These are phyloP conservation scores for Tineola bisselliella DNA, from an alignment of 2,888 invertebrate genomes.

Conservation along the genomic window DNA sequence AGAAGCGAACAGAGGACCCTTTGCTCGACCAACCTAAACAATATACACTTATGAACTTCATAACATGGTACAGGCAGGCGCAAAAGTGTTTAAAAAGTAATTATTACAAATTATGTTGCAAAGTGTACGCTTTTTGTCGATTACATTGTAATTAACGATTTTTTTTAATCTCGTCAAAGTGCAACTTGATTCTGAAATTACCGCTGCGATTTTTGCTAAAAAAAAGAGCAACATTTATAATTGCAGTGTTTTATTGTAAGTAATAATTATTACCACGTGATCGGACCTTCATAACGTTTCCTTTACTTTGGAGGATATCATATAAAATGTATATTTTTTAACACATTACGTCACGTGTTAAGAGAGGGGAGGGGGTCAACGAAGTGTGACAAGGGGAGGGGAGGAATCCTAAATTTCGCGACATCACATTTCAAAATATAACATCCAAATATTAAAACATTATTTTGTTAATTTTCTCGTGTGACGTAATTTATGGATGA, in stretches of 20 bases:
- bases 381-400: no score
- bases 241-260: neutral
- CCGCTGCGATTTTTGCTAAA: neutral
- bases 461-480: no score
- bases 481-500: no score
- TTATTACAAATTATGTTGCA: neutral
- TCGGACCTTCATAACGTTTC: no score
- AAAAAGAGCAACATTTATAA: neutral
- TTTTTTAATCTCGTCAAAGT: neutral
- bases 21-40: neutral
- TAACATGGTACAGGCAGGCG: slow-evolving; percentile 6
- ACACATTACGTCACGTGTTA: no score
- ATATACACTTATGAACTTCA: neutral
- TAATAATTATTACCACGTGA: no score
- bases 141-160: neutral
- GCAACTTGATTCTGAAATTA: neutral
- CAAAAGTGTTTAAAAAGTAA: neutral
- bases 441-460: no score
- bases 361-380: no score
- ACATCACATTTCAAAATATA: no score
- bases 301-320: no score
- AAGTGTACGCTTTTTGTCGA: neutral
- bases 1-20: neutral
- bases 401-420: no score
- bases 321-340: no score